A percentile compares a stretch with the other conserved stretches of the same genome.
These are phyloP conservation scores for Hydropsyche tenuis DNA, from an alignment of 1,140 invertebrate genomes.

Conservation along the genomic window DNA sequence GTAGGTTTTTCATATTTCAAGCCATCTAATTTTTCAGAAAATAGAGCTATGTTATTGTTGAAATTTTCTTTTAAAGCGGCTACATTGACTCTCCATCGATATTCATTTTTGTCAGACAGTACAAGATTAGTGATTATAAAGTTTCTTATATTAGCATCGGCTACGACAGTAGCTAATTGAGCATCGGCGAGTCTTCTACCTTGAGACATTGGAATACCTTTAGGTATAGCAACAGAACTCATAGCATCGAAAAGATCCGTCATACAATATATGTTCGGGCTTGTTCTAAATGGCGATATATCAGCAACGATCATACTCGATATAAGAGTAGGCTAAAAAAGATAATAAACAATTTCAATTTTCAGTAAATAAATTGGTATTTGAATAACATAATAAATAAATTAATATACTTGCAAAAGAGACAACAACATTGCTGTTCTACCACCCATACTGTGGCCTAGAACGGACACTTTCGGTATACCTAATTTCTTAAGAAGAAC, in stretches of 20 bases:
- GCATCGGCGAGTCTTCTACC: constrained; percentile 65
- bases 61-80: constrained; percentile 72
- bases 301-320: constrained; percentile 85
- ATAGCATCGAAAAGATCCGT: constrained; percentile 71
- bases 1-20: constrained; percentile 72
- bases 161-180: constrained; percentile 56
- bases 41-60: constrained; percentile 68
- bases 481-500: constrained; percentile 68
- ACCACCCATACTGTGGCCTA: constrained; percentile 94
- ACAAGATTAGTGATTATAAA: constrained; percentile 84
- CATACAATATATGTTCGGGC: constrained; percentile 70
- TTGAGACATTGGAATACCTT: constrained; percentile 68
- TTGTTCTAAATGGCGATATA: constrained; percentile 76
- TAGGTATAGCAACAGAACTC: constrained; percentile 65
- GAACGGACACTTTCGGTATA: constrained; percentile 69
- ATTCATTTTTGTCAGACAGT: constrained; percentile 67
- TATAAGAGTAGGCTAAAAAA: constrained; percentile 75
- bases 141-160: constrained; percentile 61
- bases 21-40: constrained; percentile 62
- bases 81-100: constrained; percentile 78
- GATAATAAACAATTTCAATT: constrained; percentile 4
- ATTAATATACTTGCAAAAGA: constrained; percentile 53
- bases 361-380: background rate
- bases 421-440: constrained; percentile 81
- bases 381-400: no score